These are phyloP conservation scores for Mustelus asterias DNA, from an alignment of 2,113 vertebrate species.

Conservation along the genomic window DNA sequence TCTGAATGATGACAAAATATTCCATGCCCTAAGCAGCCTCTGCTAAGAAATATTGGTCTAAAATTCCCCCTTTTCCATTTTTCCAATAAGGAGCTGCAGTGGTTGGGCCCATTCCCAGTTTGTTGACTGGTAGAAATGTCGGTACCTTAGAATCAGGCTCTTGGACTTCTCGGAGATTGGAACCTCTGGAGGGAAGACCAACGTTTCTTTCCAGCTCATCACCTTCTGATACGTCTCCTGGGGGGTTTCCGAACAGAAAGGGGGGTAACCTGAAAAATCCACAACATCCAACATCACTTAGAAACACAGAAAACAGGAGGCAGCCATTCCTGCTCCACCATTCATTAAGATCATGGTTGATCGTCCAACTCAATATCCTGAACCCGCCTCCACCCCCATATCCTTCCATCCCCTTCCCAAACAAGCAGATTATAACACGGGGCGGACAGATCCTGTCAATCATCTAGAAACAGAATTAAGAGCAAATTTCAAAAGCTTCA, in stretches of 20 bases:
- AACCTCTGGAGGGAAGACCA: slow-evolving; percentile 93
- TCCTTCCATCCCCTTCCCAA: neutral
- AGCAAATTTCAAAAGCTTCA: neutral
- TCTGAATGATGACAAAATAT: neutral
- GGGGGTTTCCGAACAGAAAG: slow-evolving; percentile 96
- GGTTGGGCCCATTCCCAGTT: neutral
- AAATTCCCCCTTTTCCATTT: neutral
- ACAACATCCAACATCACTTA: neutral
- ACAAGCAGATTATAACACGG: neutral
- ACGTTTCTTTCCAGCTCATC: slow-evolving; percentile 98
- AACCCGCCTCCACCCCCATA: no score
- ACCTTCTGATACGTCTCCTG: slow-evolving; percentile 98
- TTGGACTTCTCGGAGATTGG: slow-evolving; percentile 95
- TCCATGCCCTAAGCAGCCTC: neutral
- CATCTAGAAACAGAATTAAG: neutral
- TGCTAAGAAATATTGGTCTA: neutral
- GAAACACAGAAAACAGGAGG: no score
- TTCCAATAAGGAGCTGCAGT: neutral
- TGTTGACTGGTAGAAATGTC: slow-evolving; percentile 41
- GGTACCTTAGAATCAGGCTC: slow-evolving; percentile 82
- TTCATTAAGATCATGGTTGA: no score
- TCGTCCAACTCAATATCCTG: no score
- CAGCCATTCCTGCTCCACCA: no score
- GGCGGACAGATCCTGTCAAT: neutral
- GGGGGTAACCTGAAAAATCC: slow-evolving; percentile 77